Evolutionary conservation across 2,797 vertebrate species (phyloP).

Genomic region (Cuniculus paca): DNA sequence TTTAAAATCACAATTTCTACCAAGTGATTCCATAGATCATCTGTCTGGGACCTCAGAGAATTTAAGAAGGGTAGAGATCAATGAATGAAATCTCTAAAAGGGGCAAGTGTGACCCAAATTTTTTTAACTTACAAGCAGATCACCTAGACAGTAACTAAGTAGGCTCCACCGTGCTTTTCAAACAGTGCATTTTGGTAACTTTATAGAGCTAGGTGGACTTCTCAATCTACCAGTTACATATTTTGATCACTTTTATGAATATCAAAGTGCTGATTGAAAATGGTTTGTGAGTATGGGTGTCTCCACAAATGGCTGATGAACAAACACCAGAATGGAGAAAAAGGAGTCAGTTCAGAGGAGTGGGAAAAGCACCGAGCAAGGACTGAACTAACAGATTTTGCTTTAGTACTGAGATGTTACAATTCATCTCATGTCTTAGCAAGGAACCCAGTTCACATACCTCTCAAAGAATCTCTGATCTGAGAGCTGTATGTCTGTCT

Average conservation of each 20-base stretch:
- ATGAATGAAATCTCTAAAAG: not conserved
- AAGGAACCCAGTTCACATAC: not conserved
- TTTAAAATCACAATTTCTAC: not conserved
- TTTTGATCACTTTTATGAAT: not conserved
- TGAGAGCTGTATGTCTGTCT: not conserved
- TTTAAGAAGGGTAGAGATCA: not conserved
- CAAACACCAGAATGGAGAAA: not conserved
- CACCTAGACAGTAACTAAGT: not conserved
- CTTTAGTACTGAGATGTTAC: not conserved
- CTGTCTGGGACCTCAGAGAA: not conserved
- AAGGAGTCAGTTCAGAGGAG: not conserved
- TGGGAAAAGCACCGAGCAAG: not conserved
- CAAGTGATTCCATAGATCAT: not conserved
- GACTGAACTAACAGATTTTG: not conserved
- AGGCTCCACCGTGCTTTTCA: not conserved
- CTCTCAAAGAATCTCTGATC: not conserved
- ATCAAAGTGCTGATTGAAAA: not conserved
- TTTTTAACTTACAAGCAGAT: not conserved
- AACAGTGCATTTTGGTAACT: slow-evolving; percentile 16
- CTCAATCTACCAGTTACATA: not conserved
- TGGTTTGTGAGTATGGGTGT: not conserved
- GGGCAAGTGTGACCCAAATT: not conserved
- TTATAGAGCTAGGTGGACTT: not conserved
- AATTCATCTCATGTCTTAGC: not conserved
- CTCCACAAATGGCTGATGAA: not conserved